phyloP scores from a whole-genome alignment of 2,113 vertebrate genomes.

The Epinephelus cyanopodus region DNA sequence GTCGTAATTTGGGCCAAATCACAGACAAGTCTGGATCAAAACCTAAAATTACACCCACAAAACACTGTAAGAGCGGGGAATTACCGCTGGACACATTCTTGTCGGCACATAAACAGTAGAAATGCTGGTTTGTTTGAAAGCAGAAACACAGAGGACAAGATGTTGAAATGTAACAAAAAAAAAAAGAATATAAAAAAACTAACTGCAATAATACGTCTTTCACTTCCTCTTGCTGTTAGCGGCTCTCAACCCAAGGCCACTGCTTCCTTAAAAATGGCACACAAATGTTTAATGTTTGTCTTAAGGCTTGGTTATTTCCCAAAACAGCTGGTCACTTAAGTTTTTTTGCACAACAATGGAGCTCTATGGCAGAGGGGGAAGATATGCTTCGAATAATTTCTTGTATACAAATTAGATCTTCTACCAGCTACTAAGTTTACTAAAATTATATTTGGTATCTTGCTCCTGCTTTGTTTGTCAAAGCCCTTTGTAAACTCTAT shows the following conservation, averaged over 20 bases:
- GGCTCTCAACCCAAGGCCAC: not conserved
- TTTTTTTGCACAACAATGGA: not conserved
- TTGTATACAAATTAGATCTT: too few species aligned
- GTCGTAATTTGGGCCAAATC: not conserved
- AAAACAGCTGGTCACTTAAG: not conserved
- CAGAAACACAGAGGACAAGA: not conserved
- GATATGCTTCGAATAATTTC: not conserved
- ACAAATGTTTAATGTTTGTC: not conserved
- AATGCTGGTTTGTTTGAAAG: not conserved
- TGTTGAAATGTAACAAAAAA: not conserved
- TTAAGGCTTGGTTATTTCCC: not conserved
- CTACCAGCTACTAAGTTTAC: too few species aligned
- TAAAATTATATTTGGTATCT: too few species aligned
- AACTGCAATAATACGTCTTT: not conserved
- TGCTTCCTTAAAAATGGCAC: not conserved
- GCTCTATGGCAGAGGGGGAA: not conserved
- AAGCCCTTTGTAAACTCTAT: too few species aligned
- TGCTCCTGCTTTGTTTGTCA: too few species aligned
- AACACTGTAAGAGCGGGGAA: not conserved
- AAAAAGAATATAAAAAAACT: not conserved
- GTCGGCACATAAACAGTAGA: not conserved
- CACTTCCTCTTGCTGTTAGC: not conserved
- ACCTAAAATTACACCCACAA: slow-evolving; percentile 2
- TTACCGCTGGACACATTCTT: not conserved
- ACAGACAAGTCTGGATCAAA: slow-evolving; percentile 1